Percentiles rank a stretch among this genome's conserved stretches.
Evolutionary conservation across 2,113 vertebrate species (phyloP).

Genomic region (Notiomystis cincta): DNA sequence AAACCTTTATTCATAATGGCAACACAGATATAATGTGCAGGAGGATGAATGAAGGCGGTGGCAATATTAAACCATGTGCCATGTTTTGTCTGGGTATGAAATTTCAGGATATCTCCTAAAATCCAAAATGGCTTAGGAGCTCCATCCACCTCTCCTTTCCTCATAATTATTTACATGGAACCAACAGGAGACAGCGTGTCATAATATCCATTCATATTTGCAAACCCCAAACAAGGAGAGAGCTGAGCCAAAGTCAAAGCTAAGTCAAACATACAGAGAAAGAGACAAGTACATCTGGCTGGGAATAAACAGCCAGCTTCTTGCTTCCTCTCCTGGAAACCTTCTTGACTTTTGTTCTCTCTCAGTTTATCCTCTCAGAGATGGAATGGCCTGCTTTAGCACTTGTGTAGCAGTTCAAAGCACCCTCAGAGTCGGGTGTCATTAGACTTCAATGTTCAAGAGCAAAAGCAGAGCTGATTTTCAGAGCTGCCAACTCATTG

Average conservation of each 20-base stretch:
- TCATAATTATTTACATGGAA: background rate
- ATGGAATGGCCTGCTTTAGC: background rate
- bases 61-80: background rate
- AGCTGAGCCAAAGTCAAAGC: background rate
- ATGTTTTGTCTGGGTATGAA: background rate
- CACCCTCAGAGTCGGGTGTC: background rate
- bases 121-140: background rate
- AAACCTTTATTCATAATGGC: background rate
- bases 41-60: background rate
- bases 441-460: background rate
- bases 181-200: background rate
- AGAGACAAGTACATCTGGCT: constrained; percentile 20
- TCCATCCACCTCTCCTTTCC: background rate
- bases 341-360: background rate
- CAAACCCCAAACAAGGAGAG: constrained; percentile 1
- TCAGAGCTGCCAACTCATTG: background rate
- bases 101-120: constrained; percentile 6
- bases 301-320: constrained; percentile 34
- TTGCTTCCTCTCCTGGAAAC: constrained; percentile 46
- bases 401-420: background rate
- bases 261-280: constrained; percentile 4
- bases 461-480: background rate
- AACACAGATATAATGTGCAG: background rate
- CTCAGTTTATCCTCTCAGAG: background rate
- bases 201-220: constrained; percentile 6